phyloP scores from a whole-genome alignment of 2,888 invertebrate genomes.

The Hypomecis atomaria region DNA sequence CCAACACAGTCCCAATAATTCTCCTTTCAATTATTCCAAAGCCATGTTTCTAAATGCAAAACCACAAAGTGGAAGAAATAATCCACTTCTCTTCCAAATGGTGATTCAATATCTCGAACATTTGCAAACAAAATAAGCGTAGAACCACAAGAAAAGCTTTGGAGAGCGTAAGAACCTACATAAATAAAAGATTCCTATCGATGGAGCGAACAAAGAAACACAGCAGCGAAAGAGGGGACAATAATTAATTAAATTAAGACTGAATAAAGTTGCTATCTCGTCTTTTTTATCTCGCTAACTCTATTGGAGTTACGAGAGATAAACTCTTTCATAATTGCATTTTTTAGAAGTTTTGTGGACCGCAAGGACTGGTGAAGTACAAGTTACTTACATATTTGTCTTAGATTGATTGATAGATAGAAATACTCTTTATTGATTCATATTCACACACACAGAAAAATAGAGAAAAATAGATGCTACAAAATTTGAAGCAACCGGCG shows the following conservation, averaged over 20 bases:
- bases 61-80: constrained; percentile 35
- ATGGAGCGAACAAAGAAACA: constrained; percentile 54
- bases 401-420: too few species aligned
- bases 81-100: constrained; percentile 32
- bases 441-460: too few species aligned
- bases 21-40: constrained; percentile 18
- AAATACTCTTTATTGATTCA: too few species aligned
- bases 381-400: background rate
- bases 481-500: too few species aligned
- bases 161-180: constrained; percentile 44
- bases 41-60: constrained; percentile 20
- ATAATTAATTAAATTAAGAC: constrained; percentile 70
- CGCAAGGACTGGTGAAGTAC: background rate
- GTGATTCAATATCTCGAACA: constrained; percentile 41
- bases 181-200: constrained; percentile 60
- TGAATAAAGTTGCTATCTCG: constrained; percentile 64
- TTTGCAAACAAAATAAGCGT: constrained; percentile 43
- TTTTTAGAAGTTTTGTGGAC: constrained; percentile 18
- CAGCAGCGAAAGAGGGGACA: constrained; percentile 50
- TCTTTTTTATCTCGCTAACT: constrained; percentile 56
- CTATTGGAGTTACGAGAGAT: constrained; percentile 47
- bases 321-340: constrained; percentile 53
- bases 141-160: constrained; percentile 41
- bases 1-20: background rate
- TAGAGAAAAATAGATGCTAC: too few species aligned